Base-by-base conservation (phyloP, 2,797 vertebrate species). In the Alauda arvensis region DNA sequence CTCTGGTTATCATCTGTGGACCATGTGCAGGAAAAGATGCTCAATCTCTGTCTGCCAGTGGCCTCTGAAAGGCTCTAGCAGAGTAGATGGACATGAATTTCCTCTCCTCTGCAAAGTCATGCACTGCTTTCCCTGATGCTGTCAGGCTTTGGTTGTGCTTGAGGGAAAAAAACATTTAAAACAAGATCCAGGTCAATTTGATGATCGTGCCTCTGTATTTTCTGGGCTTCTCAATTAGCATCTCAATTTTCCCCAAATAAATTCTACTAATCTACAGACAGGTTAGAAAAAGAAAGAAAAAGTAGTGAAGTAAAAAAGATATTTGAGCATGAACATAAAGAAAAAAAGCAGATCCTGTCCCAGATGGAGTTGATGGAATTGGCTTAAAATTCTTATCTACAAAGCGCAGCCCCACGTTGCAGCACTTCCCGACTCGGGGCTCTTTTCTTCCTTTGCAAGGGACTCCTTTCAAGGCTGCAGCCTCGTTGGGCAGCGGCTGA, bases 321-420 rank as follows among this genome's bases (percentile, higher is more conserved):
- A 72, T 68, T 75, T 80, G 33, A 88, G 51, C 40, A 46, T 28
- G 39, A 83, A 55, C 26, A 69, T 57, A 17, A 83, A 51, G 40
- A 17, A 57, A 37, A 37, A 37, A 37, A 8, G 8, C 46, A 80
- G 80, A 71, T 89, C 78, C 91, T 89, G 87, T 89, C 91, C 90
- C 77, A 61, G 67, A 80, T 80, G 77, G 75, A 83, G 49, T n/a
- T n/a, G n/a, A n/a, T n/a, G n/a, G n/a, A n/a, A n/a, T 0, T 63
- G 74, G 33, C 34, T 37, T 37, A 37, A 37, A 37, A 37, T 37
- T 37, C 34, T 37, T 8, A 37, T 37, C 34, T 8, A 37, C 34
- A 37, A 37, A 37, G 8, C 34, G 8, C 34, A 37, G 34, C 34
- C 34, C 34, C 34, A 37, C 34, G 34, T 37, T 37, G 8, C 34